phyloP scores from a whole-genome alignment of 2,888 invertebrate species.

The Philereme vetulata region DNA sequence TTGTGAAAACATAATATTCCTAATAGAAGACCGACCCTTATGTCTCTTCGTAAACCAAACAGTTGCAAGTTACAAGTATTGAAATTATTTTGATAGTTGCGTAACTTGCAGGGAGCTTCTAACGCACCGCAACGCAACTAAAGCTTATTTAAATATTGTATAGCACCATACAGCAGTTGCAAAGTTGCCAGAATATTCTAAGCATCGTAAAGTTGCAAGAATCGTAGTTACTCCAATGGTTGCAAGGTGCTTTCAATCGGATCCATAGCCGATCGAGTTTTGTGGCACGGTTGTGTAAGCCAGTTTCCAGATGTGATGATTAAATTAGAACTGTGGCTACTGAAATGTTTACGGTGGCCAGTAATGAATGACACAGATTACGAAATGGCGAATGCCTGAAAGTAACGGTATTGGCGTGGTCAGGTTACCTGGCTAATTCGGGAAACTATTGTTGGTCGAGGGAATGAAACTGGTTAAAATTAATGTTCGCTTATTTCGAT shows the following conservation, averaged over 20 bases:
- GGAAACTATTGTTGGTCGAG: background rate
- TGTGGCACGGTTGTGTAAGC: constrained; percentile 48
- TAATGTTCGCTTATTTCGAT: too few relatives aligned
- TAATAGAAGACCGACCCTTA: background rate
- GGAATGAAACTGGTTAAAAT: too few relatives aligned
- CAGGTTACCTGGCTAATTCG: constrained; percentile 5
- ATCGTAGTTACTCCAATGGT: constrained; percentile 30
- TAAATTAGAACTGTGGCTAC: constrained; percentile 43
- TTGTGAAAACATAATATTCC: too few relatives aligned
- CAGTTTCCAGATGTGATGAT: constrained; percentile 49
- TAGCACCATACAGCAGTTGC: too few relatives aligned
- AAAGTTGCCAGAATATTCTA: too few relatives aligned
- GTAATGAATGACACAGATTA: constrained; percentile 47
- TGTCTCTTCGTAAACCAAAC: background rate
- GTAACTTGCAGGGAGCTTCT: too few relatives aligned
- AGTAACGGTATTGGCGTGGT: constrained; percentile 10
- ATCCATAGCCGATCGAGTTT: constrained; percentile 51
- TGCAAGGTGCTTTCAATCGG: constrained; percentile 37
- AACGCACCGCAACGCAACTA: too few relatives aligned
- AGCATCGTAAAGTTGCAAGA: constrained; percentile 21
- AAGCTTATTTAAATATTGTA: too few relatives aligned
- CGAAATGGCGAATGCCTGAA: constrained; percentile 28
- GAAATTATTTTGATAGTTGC: too few relatives aligned
- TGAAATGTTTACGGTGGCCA: constrained; percentile 48
- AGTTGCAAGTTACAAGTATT: too few relatives aligned